Evolutionary conservation across 2,888 invertebrate genomes (phyloP).

Genomic region (Melanophora roralis): DNA sequence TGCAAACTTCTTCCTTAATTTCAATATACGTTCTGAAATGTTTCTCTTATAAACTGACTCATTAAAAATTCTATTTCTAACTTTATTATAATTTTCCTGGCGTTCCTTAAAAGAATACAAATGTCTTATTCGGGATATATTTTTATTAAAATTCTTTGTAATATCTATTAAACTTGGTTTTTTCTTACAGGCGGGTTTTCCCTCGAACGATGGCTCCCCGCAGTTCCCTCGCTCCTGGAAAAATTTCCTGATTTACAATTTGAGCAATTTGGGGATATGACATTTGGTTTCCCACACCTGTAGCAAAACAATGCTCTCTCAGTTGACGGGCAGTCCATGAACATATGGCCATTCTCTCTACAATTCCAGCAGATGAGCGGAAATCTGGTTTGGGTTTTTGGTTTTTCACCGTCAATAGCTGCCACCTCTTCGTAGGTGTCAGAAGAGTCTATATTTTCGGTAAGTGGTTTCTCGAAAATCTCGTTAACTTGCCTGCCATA

Average conservation of each 20-base stretch:
- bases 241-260: neutral
- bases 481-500: neutral
- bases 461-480: neutral
- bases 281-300: neutral
- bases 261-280: neutral
- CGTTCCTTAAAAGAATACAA: neutral
- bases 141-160: neutral
- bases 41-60: neutral
- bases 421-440: neutral
- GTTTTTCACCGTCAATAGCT: too few species aligned
- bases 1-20: neutral
- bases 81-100: neutral
- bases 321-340: conserved; percentile 10
- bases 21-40: neutral
- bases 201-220: neutral
- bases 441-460: neutral
- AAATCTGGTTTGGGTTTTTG: neutral
- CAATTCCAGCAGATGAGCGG: conserved; percentile 35
- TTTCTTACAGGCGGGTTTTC: neutral
- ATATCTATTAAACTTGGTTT: neutral
- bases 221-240: too few species aligned
- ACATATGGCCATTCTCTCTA: conserved; percentile 6
- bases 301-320: conserved; percentile 32
- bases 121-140: neutral
- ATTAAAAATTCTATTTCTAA: conserved; percentile 8